Conservation (phyloP, 2,888 invertebrate species). For the Caenorhabditis angaria region DNA sequence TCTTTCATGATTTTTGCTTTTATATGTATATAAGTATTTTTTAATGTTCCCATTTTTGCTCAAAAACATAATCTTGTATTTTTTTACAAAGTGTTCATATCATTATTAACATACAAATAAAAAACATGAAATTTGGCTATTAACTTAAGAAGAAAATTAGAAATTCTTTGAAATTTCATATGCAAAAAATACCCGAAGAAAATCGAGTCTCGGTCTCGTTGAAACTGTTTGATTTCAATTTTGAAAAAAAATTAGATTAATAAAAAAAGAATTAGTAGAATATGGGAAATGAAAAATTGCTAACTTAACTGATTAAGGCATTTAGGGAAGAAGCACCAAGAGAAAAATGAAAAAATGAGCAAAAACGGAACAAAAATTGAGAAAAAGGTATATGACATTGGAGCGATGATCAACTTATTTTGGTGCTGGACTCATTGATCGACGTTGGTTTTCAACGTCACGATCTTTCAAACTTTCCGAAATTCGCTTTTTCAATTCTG, state of each 20-base stretch:
- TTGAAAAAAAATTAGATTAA: background rate
- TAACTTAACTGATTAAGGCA: conserved; percentile 29
- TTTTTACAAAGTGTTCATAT: background rate
- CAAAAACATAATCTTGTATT: no score
- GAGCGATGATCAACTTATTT: conserved; percentile 13
- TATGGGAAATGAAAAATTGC: conserved; percentile 9
- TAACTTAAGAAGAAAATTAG: background rate
- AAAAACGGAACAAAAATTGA: conserved; percentile 14
- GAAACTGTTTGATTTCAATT: conserved; percentile 34
- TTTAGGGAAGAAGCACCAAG: conserved; percentile 27
- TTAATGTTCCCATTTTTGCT: no score
- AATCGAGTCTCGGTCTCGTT: conserved; percentile 15
- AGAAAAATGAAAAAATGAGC: conserved; percentile 34
- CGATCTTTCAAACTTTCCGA: conserved; percentile 68
- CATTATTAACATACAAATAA: background rate
- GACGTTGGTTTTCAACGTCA: conserved; percentile 45
- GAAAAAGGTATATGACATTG: background rate
- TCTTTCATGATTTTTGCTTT: background rate
- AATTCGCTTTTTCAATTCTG: conserved; percentile 89
- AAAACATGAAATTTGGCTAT: no score
- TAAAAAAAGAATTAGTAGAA: conserved; percentile 13
- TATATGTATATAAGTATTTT: background rate
- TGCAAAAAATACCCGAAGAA: conserved; percentile 29
- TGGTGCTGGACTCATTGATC: conserved; percentile 47
- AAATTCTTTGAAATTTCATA: conserved; percentile 6